Evolutionary conservation across 2,888 invertebrate genomes (phyloP).

Genomic region (Andrena bicolor): DNA sequence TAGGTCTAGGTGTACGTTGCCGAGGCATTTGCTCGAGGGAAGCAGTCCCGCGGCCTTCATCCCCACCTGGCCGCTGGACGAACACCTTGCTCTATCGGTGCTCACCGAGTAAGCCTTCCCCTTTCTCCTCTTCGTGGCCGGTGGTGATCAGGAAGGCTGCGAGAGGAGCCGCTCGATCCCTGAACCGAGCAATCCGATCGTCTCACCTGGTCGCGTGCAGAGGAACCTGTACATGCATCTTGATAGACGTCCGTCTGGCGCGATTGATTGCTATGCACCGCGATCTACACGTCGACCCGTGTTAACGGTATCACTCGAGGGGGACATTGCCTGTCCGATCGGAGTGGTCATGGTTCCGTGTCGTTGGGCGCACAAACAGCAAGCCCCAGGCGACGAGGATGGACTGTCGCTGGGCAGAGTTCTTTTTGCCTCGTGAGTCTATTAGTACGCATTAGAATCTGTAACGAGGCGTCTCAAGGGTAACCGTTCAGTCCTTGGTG

Average conservation of each 20-base stretch:
- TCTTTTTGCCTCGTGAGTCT: neutral
- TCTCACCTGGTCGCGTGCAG: slow-evolving; percentile 47
- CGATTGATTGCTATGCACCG: slow-evolving; percentile 52
- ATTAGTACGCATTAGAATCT: neutral
- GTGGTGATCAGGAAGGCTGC: slow-evolving; percentile 20
- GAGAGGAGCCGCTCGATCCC: neutral
- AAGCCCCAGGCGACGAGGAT: neutral
- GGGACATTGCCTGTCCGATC: slow-evolving; percentile 7
- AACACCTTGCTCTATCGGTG: slow-evolving; percentile 58
- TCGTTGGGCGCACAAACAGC: too few relatives aligned
- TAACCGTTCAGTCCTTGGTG: neutral
- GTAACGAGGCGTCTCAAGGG: slow-evolving; percentile 3
- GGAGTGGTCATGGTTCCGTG: slow-evolving; percentile 16
- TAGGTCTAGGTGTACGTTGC: slow-evolving; percentile 76
- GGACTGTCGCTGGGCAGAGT: neutral
- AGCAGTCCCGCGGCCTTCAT: slow-evolving; percentile 77
- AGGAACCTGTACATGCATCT: slow-evolving; percentile 49
- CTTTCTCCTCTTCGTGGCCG: neutral
- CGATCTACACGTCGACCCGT: slow-evolving; percentile 35
- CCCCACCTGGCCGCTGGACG: slow-evolving; percentile 72
- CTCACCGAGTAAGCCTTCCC: slow-evolving; percentile 33
- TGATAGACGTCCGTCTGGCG: slow-evolving; percentile 50
- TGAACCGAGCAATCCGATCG: slow-evolving; percentile 22
- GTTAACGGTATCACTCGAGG: slow-evolving; percentile 46
- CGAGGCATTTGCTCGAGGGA: slow-evolving; percentile 71